phyloP scores from a whole-genome alignment of 2,888 invertebrate species.

The Acanthosoma haemorrhoidale region DNA sequence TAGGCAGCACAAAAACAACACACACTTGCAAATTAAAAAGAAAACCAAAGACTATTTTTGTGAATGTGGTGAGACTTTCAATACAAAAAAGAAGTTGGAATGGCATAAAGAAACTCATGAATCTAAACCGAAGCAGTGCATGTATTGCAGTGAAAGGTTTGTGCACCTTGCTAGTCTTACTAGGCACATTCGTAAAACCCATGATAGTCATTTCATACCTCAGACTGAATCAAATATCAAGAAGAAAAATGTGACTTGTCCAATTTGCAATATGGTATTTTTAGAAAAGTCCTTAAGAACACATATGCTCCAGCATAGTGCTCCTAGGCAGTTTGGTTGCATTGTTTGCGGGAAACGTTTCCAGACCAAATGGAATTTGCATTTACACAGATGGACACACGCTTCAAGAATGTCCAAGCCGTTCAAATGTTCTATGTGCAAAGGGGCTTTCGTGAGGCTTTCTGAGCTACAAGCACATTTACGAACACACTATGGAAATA shows the following conservation, averaged over 20 bases:
- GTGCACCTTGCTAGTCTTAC: constrained; percentile 77
- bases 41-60: constrained; percentile 69
- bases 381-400: constrained; percentile 85
- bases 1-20: constrained; percentile 73
- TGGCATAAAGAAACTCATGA: constrained; percentile 87
- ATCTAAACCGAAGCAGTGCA: constrained; percentile 73
- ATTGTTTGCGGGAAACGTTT: constrained; percentile 78
- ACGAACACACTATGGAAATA: constrained; percentile 76
- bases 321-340: constrained; percentile 71
- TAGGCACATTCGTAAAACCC: constrained; percentile 55
- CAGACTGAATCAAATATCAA: constrained; percentile 25
- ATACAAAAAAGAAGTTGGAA: constrained; percentile 73
- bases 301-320: constrained; percentile 59
- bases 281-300: constrained; percentile 69
- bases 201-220: constrained; percentile 42
- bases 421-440: constrained; percentile 76
- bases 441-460: constrained; percentile 76
- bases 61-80: constrained; percentile 73
- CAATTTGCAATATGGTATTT: constrained; percentile 71
- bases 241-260: constrained; percentile 66
- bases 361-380: constrained; percentile 85
- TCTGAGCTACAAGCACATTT: constrained; percentile 76
- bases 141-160: constrained; percentile 80
- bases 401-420: constrained; percentile 76
- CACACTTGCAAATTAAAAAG: constrained; percentile 67